Evolutionary conservation across 2,888 invertebrate genomes (phyloP), one percentile per base, ranked within the genome.

Genomic region (Polyploca ridens): DNA sequence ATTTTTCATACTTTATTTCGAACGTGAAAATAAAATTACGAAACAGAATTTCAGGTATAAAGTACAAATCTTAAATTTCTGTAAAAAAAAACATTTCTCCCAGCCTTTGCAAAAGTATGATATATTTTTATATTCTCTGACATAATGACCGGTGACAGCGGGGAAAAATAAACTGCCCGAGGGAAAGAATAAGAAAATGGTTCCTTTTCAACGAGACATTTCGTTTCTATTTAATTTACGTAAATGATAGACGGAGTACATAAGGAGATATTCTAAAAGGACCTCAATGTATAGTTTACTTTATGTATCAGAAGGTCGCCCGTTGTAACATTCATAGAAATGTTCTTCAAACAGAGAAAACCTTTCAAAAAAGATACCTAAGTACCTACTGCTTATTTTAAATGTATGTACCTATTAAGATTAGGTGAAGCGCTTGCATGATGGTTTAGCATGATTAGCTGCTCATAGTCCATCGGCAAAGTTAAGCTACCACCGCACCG

Each of bases 131-230:
- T 79, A 81, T 85, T 82, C 76, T 77, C 76, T 83, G 86, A 84
- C 85, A 85, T 87, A 87, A 88, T 87, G 87, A 87, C 85, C 86
- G 85, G 82, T 87, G 88, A 86, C 86, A 87, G 84, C 81, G 77
- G 77, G 75, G 81, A 77, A 86, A 84, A 86, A 46, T 83, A 87
- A 85, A 83, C 87, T 83, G 87, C 85, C 85, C 81, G 77, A 75
- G 82, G 83, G 79, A 79, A 77, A 81, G 79, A 84, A 85, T 84
- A 84, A 85, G 83, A 87, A 84, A 86, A 83, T 80, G 84, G 80
- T 80, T 83, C 78, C 80, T 79, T 85, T 86, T 84, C 78, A 81
- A 70, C 75, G 78, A 79, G 73, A 81, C 72, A 78, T 78, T 81
- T 83, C 81, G 82, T 79, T 84, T 83, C 77, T 81, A 82, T 86